phyloP scores from a whole-genome alignment of 1,140 invertebrate species.

The Ceratitis capitata region DNA sequence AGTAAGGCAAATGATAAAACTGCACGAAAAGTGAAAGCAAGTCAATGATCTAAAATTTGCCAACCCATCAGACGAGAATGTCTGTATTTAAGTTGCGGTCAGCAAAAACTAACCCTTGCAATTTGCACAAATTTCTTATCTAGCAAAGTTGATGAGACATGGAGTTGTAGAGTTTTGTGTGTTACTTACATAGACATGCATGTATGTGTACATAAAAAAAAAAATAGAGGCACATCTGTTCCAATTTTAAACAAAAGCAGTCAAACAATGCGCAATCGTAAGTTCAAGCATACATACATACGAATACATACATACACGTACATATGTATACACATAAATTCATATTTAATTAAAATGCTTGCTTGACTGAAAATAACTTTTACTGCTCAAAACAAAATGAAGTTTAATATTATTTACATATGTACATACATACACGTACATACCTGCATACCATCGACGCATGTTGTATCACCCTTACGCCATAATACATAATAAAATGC shows the following conservation, averaged over 20 bases:
- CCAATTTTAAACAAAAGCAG: too few relatives aligned
- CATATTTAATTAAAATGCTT: neutral
- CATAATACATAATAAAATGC: neutral
- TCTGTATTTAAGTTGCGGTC: neutral
- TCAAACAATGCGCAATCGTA: too few relatives aligned
- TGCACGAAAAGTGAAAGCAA: neutral
- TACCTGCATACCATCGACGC: too few relatives aligned
- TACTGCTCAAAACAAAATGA: neutral
- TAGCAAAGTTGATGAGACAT: neutral
- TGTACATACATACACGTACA: too few relatives aligned
- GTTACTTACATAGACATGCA: neutral
- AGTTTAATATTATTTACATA: neutral
- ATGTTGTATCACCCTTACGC: neutral
- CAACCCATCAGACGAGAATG: neutral
- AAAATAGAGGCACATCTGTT: neutral
- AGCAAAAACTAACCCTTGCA: neutral
- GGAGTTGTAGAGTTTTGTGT: neutral
- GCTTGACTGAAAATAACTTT: neutral
- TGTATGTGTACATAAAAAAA: neutral
- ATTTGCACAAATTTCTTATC: neutral
- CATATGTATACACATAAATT: neutral
- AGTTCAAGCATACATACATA: too few relatives aligned
- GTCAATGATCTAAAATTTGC: neutral
- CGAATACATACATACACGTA: too few relatives aligned
- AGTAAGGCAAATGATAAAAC: neutral